Evolutionary conservation across 2,888 invertebrate genomes (phyloP), one percentile per base, ranked within the genome.

Genomic region (Sarcophaga carnaria): DNA sequence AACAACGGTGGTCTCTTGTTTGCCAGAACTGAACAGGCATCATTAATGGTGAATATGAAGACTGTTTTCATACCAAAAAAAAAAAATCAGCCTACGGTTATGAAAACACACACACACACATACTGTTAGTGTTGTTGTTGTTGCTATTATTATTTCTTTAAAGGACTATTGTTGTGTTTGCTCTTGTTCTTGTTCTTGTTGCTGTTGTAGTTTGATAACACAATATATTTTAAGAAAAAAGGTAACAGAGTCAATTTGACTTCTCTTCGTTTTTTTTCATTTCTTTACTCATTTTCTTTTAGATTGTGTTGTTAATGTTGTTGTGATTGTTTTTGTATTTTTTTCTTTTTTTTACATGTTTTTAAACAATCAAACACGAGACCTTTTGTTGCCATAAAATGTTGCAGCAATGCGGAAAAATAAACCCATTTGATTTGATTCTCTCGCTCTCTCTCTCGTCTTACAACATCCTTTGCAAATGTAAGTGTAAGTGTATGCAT

Each of bases 381-480:
- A 49, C 79, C 62, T 82, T 78, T 83, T 88, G 79, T 85, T 76
- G 69, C 20, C 79, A 79, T 82, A 82, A 87, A 82, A 82, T 81
- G 87, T 63, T 85, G 84, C 88, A 89, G 87, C 80, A 85, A 87
- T 88, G 89, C 87, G 89, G 90, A 89, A 89, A 89, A 90, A 89
- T 89, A 90, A 89, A 90, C 90, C 90, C 91, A 91, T 91, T 91
- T 91, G 90, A 91, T 91, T 91, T 90, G 62, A 62, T 90, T 79
- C 54, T 89, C 66, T 45, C 47, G 64, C n/a, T 59, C 59, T 74
- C 69, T 59, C 45, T 59, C 37, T 54, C 22, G 17, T 62, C 10
- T 37, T 8, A 37, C 37, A 37, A 10, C 37, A 37, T 37, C 37
- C 37, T 10, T 8, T 37, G 37, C 37, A 37, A 37, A 83, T 60